Percentiles rank a stretch among this genome's conserved stretches.
These are phyloP conservation scores for Epinephelus coioides DNA, from an alignment of 2,797 vertebrate genomes.

Conservation along the genomic window DNA sequence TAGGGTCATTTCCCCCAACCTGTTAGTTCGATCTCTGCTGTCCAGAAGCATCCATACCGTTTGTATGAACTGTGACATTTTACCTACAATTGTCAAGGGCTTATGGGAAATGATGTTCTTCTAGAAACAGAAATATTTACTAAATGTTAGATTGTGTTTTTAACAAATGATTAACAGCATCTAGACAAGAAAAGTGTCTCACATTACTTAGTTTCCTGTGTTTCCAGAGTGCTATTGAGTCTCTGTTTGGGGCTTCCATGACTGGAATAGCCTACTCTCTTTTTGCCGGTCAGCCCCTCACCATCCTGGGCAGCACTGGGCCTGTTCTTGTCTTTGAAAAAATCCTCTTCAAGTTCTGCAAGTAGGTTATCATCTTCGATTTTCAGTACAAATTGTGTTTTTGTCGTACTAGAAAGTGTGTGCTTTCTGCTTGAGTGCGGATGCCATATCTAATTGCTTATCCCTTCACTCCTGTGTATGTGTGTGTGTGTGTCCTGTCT, in stretches of 20 bases:
- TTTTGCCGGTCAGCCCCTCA: slow-evolving; percentile 96
- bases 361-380: slow-evolving; percentile 84
- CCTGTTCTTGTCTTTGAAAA: slow-evolving; percentile 99
- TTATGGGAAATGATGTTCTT: too few relatives aligned
- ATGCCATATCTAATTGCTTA: slow-evolving; percentile 1
- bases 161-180: too few relatives aligned
- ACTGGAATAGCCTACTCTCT: slow-evolving; percentile 98
- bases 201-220: neutral
- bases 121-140: too few relatives aligned
- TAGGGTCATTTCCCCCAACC: too few relatives aligned
- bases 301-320: slow-evolving; percentile 98
- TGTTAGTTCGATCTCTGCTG: too few relatives aligned
- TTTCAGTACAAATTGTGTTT: neutral
- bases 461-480: neutral
- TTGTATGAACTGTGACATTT: too few relatives aligned
- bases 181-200: too few relatives aligned
- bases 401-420: neutral
- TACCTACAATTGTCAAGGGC: too few relatives aligned
- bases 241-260: slow-evolving; percentile 98
- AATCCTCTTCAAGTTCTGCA: slow-evolving; percentile 99
- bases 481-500: slow-evolving; percentile 14
- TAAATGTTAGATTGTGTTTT: too few relatives aligned
- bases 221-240: slow-evolving; percentile 98
- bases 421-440: slow-evolving; percentile 18
- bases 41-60: too few relatives aligned